Base-by-base conservation (phyloP, 2,888 invertebrate genomes). In the Epinotia nisella region DNA sequence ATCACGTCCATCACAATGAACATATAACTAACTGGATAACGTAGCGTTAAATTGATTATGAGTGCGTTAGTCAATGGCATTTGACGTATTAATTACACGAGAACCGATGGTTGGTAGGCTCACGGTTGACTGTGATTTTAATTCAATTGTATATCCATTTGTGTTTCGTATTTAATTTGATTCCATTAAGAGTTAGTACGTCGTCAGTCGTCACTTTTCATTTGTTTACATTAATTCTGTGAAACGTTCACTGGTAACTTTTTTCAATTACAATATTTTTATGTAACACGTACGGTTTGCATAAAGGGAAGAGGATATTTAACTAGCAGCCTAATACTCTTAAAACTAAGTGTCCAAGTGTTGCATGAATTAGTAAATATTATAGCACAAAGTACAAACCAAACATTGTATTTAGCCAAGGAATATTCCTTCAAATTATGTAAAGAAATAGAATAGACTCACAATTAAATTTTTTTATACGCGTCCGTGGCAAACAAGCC, bases 41-140 rank as follows among this genome's bases (percentile, higher is more conserved):
- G 51, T 17, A 19, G 11, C n/a, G 19, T 64, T 64, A 64, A 51
- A 35, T 64, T 51, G 51, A 51, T 51, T 29, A 29, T 58, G 35
- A 51, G 51, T 35, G 29, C 11, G 41, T 64, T 35, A 29, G 49
- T 29, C 45, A 49, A 62, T 19, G 10, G 29, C 51, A 7, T 17
- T 35, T 64, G 51, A 51, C 13, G 51, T 64, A 51, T 11, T 35
- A 17, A 51, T 51, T 64, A 49, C 49, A 61, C 24, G 61, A 41
- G 2, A 15, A 13, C 24, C 15, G 17, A 64, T 45, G 17, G 49
- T n/a, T 51, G 7, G 7, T 39, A 39, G 45, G 45, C 9, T 29
- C n/a, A 10, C 10, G 1, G 4, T 29, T 13, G n/a, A 7, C 3
- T 62, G 62, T 62, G 49, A 49, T 62, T 53, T 64, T 51, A 35